Evolutionary conservation across 2,888 invertebrate species (phyloP), one percentile per base, ranked within the genome.

Genomic region (Zygogramma bicolorata): DNA sequence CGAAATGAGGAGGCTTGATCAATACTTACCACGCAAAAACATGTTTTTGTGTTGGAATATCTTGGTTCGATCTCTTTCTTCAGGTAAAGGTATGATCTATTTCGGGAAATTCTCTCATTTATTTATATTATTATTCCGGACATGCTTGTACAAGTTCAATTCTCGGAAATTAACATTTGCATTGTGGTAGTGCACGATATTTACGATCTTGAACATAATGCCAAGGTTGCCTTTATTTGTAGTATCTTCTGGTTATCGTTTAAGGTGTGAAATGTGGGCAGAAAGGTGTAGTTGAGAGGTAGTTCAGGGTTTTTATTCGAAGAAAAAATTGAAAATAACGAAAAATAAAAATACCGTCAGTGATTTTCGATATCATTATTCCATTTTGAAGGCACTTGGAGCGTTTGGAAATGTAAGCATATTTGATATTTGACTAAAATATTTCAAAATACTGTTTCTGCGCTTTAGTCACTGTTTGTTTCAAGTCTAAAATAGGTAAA

Each of bases 181-280:
- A 63, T 63, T 63, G 63, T 49, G 42, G 63, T 46, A 42, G 20
- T 15, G 63, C 18, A 29, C 15, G 38, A 63, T 46, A 46, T 63
- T 63, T 63, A 63, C 49, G 46, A 46, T 63, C 63, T 46, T 63
- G 29, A 63, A 63, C 63, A 63, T 46, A 63, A 63, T 63, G 63
- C 63, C 63, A 63, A 63, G 63, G 63, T 18, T 46, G 49, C 46
- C 20, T 46, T 63, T 63, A 46, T 63, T 31, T 46, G 27, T 63
- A 18, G 63, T 46, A 29, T 46, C 46, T 29, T 63, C 40, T 46
- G 27, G 46, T 46, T 46, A 46, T 46, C 46, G 46, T 20, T 46
- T 46, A 18, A 46, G 46, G 46, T 46, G 46, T 46, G 46, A 46
- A 46, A 46, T 46, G 46, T 46, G 20, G 46, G 46, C 46, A 18